Percentiles rank a stretch among this genome's conserved stretches.
These are phyloP conservation scores for Allygus modestus DNA, from an alignment of 2,888 invertebrate species.

Conservation along the genomic window DNA sequence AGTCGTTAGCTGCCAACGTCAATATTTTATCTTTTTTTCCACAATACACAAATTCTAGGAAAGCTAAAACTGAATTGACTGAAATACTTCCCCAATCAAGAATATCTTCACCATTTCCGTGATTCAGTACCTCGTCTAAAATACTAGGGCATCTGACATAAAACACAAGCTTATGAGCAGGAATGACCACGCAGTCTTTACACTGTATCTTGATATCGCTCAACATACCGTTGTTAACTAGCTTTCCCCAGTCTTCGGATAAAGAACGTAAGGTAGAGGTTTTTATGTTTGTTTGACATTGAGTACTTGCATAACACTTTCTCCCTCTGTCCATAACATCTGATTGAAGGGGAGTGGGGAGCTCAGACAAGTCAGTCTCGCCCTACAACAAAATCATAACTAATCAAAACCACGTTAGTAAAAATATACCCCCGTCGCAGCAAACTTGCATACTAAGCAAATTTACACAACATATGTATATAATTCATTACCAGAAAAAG, in stretches of 20 bases:
- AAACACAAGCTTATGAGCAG: slow-evolving; percentile 75
- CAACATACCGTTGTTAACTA: slow-evolving; percentile 73
- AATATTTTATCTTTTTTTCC: slow-evolving; percentile 71
- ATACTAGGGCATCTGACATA: slow-evolving; percentile 74
- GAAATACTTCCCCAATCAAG: slow-evolving; percentile 72
- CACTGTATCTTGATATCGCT: slow-evolving; percentile 75
- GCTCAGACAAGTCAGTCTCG: slow-evolving; percentile 65
- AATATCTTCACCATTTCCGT: slow-evolving; percentile 63
- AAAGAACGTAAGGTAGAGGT: slow-evolving; percentile 35
- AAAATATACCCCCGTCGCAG: too few relatives aligned
- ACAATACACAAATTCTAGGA: slow-evolving; percentile 74
- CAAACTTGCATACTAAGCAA: too few relatives aligned
- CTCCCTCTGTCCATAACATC: neutral
- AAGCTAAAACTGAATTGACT: slow-evolving; percentile 72
- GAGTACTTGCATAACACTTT: neutral
- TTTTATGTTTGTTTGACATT: slow-evolving; percentile 60
- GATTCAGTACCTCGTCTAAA: slow-evolving; percentile 72
- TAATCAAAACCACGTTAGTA: neutral
- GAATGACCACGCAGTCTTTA: slow-evolving; percentile 73
- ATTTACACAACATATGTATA: too few relatives aligned
- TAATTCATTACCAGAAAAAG: too few relatives aligned
- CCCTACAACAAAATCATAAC: slow-evolving; percentile 22
- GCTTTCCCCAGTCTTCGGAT: slow-evolving; percentile 72
- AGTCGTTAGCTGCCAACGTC: neutral
- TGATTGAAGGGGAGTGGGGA: slow-evolving; percentile 56